phyloP scores from a whole-genome alignment of 2,797 vertebrate species.

The Sebastes nivosus region DNA sequence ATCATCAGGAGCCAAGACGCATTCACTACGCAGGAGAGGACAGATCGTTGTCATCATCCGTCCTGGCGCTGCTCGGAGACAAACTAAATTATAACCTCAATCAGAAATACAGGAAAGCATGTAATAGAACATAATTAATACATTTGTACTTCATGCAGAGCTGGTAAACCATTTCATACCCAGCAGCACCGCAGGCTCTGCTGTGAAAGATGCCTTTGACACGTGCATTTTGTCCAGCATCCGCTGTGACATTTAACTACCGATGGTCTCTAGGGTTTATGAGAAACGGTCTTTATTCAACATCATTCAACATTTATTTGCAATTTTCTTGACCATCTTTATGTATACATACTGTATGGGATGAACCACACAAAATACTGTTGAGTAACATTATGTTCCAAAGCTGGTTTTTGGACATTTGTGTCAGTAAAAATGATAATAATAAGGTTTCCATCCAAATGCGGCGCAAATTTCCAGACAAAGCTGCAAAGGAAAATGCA shows the following conservation, averaged over 20 bases:
- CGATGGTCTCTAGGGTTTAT: no score
- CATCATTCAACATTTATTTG: no score
- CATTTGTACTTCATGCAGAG: slow-evolving; percentile 3
- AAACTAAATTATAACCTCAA: slow-evolving; percentile 41
- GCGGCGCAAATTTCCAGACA: background rate
- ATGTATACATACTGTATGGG: no score
- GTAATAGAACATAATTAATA: slow-evolving; percentile 11
- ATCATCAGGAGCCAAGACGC: slow-evolving; percentile 15
- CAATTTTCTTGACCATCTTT: no score
- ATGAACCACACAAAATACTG: no score
- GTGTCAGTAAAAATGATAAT: no score
- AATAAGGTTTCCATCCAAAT: fast-evolving
- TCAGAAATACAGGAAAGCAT: slow-evolving; percentile 28
- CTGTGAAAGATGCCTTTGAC: background rate
- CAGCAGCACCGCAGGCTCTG: background rate
- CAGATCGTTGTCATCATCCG: slow-evolving; percentile 16
- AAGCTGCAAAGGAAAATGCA: background rate
- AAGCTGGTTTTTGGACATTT: no score
- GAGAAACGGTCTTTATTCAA: no score
- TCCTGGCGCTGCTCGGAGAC: slow-evolving; percentile 12
- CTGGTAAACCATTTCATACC: background rate
- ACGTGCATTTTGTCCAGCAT: background rate
- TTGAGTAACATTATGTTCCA: no score
- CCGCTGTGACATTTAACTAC: no score
- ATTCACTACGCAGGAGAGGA: slow-evolving; percentile 24